Evolutionary conservation across 2,113 vertebrate species (phyloP), one percentile per base, ranked within the genome.

Genomic region (Eira barbara): DNA sequence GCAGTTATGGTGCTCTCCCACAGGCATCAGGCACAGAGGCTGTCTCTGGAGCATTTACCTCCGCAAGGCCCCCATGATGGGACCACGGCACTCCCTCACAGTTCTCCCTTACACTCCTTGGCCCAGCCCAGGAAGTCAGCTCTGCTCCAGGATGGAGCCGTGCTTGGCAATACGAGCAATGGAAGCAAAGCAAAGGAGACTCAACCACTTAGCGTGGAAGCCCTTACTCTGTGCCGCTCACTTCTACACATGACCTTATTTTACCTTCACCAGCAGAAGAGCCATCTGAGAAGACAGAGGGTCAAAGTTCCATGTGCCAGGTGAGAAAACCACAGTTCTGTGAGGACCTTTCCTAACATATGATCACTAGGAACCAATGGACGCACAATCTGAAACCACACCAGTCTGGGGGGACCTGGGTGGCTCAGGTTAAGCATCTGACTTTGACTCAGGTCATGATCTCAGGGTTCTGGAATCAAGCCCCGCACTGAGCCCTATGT

Each of bases 91-190:
- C 73, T 97, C 85, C 97, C 97, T 98, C 97, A 71, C 94, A 73
- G 42, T 94, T 92, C 91, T 98, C 92, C 98, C 36, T 34, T 94
- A 95, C 93, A 97, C 97, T 98, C 95, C 57, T n/a, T 13, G 21
- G 34, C 67, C 36, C 49, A 21, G 14, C n/a, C 20, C 0, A 2
- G 52, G 10, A 79, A 12, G 13, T 49, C 36, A 1, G 59, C 7
- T 83, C 36, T 18, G 67, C 63, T 13, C 71, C 20, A 49, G 2
- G 3, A 5, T 12, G 42, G 47, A 81, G 4, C 1, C 7, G 14
- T 2, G 0, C 31, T 20, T 5, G 18, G 25, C 45, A 74, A 90
- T 4, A 52, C 7, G 18, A 45, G 20, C 12, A 34, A 67, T 3
- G 25, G 29, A 86, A 34, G 5, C 73, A 29, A 82, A 82, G 11